A percentile compares a stretch with the other conserved stretches of the same genome.
phyloP scores from a whole-genome alignment of 2,797 vertebrate genomes.

The Acanthurus tractus region DNA sequence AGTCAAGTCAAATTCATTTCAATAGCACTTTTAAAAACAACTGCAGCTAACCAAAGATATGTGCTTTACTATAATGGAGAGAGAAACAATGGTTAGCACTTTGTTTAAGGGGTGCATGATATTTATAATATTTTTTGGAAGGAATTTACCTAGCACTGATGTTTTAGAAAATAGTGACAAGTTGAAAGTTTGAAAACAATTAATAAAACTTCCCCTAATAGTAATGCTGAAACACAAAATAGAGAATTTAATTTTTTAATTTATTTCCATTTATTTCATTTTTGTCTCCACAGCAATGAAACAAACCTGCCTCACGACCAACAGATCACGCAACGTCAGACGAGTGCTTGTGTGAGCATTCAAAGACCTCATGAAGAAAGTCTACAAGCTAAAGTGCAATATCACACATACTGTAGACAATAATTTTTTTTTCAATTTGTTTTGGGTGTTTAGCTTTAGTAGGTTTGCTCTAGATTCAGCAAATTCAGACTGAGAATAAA shows the following conservation, averaged over 20 bases:
- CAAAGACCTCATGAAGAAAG: neutral
- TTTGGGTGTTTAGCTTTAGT: neutral
- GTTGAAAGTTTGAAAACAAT: neutral
- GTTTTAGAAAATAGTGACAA: neutral
- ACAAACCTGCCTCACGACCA: constrained; percentile 70
- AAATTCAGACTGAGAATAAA: too few relatives aligned
- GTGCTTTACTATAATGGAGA: too few relatives aligned
- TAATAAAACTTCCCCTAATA: neutral
- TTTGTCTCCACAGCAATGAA: constrained; percentile 64
- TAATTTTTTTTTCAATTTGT: too few relatives aligned
- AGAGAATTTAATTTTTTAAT: neutral
- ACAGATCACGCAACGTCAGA: constrained; percentile 49
- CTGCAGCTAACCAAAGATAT: too few relatives aligned
- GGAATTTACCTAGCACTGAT: neutral
- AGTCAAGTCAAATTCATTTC: too few relatives aligned
- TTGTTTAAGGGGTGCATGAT: too few relatives aligned
- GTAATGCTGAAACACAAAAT: neutral
- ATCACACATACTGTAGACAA: neutral
- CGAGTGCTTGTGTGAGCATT: constrained; percentile 48
- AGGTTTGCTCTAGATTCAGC: neutral
- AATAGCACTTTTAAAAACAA: too few relatives aligned
- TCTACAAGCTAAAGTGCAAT: neutral
- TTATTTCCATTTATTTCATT: constrained; percentile 8
- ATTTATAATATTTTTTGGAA: too few relatives aligned
- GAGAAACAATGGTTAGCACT: too few relatives aligned